These are phyloP conservation scores for Leiothrix lutea DNA, from an alignment of 2,113 vertebrate species.

Conservation along the genomic window DNA sequence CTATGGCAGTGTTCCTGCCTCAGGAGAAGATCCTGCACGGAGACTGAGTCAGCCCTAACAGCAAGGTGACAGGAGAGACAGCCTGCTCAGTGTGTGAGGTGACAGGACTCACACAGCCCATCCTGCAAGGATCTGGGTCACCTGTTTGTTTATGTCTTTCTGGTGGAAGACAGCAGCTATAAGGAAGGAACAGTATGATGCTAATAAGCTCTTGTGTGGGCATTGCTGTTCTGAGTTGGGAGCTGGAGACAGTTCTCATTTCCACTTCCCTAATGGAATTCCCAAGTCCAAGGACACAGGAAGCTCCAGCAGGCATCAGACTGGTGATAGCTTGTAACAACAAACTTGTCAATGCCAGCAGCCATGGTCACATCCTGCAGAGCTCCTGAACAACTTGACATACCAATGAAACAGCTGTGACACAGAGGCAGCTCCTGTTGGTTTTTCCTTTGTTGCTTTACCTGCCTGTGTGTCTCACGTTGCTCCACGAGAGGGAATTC, in stretches of 20 bases:
- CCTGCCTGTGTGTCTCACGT: fast-evolving
- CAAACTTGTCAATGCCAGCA: background rate
- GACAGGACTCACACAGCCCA: background rate
- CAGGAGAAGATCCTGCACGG: background rate
- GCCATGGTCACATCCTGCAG: background rate
- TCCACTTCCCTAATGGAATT: background rate
- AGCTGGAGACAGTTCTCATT: background rate
- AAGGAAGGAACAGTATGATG: background rate
- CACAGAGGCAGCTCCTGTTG: background rate
- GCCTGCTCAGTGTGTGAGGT: fast-evolving
- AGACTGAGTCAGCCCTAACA: background rate
- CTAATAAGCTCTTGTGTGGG: background rate
- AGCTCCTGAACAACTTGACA: background rate
- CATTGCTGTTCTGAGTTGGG: background rate
- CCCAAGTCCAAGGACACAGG: fast-evolving
- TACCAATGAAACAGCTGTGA: fast-evolving
- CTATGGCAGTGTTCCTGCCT: fast-evolving
- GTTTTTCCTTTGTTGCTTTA: background rate
- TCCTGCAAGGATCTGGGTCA: background rate
- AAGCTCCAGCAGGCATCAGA: background rate
- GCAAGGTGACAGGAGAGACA: background rate
- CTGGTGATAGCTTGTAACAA: background rate
- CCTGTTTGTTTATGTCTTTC: background rate
- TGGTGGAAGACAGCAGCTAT: background rate
- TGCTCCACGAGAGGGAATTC: fast-evolving